phyloP scores from a whole-genome alignment of 2,113 vertebrate species.

The Aldabrachelys gigantea region DNA sequence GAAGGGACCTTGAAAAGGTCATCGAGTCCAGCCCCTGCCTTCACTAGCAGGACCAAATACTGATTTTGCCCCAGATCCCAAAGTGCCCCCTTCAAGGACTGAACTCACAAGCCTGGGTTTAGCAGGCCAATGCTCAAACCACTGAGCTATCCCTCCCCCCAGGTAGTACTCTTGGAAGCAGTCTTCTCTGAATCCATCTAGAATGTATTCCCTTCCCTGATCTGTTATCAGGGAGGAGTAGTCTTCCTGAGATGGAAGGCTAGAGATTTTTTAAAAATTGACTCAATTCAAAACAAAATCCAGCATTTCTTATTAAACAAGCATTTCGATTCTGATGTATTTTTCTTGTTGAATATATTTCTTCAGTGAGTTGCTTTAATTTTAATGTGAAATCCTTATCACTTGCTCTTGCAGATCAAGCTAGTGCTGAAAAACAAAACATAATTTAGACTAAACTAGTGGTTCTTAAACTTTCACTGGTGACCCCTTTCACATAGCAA shows the following conservation, averaged over 20 bases:
- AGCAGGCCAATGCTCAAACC: no score
- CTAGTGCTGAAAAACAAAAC: neutral
- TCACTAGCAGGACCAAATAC: no score
- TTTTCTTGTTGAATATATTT: neutral
- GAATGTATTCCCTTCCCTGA: neutral
- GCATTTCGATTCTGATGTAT: neutral
- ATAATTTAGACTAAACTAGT: neutral
- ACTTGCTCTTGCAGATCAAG: neutral
- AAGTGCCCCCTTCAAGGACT: no score
- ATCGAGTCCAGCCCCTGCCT: no score
- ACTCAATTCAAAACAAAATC: neutral
- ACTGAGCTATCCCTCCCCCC: no score
- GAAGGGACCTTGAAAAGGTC: no score
- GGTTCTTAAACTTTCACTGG: no score
- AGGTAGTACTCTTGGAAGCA: neutral
- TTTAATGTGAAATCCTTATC: neutral
- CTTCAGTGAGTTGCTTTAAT: neutral
- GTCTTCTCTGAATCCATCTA: neutral
- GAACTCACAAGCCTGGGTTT: no score
- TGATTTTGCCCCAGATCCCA: no score
- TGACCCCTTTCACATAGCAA: no score
- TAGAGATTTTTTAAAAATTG: neutral
- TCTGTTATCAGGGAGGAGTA: neutral
- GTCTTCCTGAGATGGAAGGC: neutral
- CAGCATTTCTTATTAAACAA: neutral